Base-by-base conservation (phyloP, 2,797 vertebrate species). In the Geotrypetes seraphini region DNA sequence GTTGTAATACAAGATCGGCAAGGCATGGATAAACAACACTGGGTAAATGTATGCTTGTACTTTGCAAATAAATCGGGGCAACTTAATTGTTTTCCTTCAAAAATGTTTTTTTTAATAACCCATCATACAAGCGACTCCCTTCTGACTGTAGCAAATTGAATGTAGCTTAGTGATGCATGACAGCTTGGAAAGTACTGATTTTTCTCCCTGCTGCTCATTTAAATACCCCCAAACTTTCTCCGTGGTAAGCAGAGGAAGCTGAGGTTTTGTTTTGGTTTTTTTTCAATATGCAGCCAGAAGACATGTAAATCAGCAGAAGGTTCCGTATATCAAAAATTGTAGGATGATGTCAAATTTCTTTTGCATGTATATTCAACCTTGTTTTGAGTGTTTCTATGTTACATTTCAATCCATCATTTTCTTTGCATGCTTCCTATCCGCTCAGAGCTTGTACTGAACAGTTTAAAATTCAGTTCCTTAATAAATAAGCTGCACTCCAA, bases 221-320 rank as follows among this genome's bases (percentile, higher is more conserved):
- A 48, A 53, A 24, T 30, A 22, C 14, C 21, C 37, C n/a, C n/a
- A 12, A 19, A 47, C 16, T 26, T 45, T 52, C 38, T 31, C 39
- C 33, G 39, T 5, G 0, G 16, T 10, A 36, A 39, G 47, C 43
- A 18, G 31, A 18, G 19, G 48, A 31, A 31, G 37, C 39, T 44
- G n/a, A 33, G 27, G 31, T 63, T n/a, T n/a, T n/a, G n/a, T n/a
- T n/a, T n/a, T n/a, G n/a, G n/a, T n/a, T 51, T 29, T 4, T 2
- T 42, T 58, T 46, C 36, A 45, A 61, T 37, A 51, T 41, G n/a
- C n/a, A n/a, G n/a, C n/a, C 37, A 48, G 36, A 32, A 40, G 29
- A 39, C 26, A 40, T 31, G 18, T 45, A 57, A 28, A 24, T 34
- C 3, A 19, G 22, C 16, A 23, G 17, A 25, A 16, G 27, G 18